These are phyloP conservation scores for Pristionchus maxplancki DNA, from an alignment of 2,888 invertebrate species.

Conservation along the genomic window DNA sequence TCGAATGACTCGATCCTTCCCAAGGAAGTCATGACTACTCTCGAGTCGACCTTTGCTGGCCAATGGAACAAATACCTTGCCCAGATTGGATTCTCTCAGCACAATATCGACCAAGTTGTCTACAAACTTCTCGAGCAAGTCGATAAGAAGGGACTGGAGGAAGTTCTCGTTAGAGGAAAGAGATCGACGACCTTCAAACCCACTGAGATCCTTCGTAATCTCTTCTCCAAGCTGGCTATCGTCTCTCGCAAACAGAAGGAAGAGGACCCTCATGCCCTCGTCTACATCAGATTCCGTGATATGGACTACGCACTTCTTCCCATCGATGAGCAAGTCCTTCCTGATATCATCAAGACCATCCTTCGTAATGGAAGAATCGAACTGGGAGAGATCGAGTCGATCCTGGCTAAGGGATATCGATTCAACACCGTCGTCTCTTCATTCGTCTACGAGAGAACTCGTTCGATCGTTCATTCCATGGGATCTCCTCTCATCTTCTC, in stretches of 20 bases:
- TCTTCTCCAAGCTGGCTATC: constrained; percentile 66
- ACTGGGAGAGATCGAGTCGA: constrained; percentile 51
- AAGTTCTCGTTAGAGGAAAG: constrained; percentile 63
- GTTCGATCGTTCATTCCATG: constrained; percentile 55
- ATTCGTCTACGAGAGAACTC: constrained; percentile 58
- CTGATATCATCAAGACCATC: constrained; percentile 39
- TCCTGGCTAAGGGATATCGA: constrained; percentile 50
- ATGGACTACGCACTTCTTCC: constrained; percentile 69
- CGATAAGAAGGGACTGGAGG: constrained; percentile 61
- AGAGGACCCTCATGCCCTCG: constrained; percentile 59
- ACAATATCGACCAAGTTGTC: constrained; percentile 62
- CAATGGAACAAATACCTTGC: constrained; percentile 63
- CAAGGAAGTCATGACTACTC: constrained; percentile 56
- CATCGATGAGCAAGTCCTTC: constrained; percentile 58
- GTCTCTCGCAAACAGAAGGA: constrained; percentile 56
- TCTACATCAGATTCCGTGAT: constrained; percentile 66
- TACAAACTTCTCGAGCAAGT: constrained; percentile 56
- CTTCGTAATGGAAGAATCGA: constrained; percentile 46
- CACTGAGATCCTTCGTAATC: constrained; percentile 57
- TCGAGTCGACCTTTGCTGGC: constrained; percentile 63
- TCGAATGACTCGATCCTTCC: constrained; percentile 64
- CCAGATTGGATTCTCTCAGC: constrained; percentile 63
- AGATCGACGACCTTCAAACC: constrained; percentile 54
- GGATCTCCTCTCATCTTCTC: background rate
- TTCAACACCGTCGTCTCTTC: constrained; percentile 53